Evolutionary conservation across 92 coral and sea anemone species (phyloP), one percentile per base, ranked within the genome.

Genomic region (Epizoanthus fatuus): DNA sequence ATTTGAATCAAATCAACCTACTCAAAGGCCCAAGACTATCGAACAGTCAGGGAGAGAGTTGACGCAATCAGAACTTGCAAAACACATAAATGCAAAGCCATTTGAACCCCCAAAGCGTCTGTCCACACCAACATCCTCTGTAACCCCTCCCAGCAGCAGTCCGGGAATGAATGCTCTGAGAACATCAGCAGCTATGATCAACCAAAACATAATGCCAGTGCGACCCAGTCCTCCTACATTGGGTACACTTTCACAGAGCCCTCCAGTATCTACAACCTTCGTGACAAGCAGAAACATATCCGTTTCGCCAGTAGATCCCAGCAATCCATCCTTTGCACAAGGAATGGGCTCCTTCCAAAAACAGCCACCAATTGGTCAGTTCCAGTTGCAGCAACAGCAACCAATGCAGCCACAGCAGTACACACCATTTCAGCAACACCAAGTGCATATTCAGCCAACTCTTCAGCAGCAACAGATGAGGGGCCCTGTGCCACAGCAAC

Each of bases 61-160:
- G 72, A 72, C 85, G 25, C 98, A 91, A 74, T 97, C 99, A 35
- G 99, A 95, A 58, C 84, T 97, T 83, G 95, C 89, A 60, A 97
- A 97, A 81, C 99, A 97, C 75, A 91, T 97, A 17, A 90, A 97
- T 88, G 99, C 99, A 15, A 97, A 97, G 79, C 99, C 99, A 40
- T 97, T 97, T 86, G 98, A 97, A 81, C 99, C 99, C 58, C 99
- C 99, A 67, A 91, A 92, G 86, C 92, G 97, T 17, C 81, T 87
- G 42, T 90, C 95, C 52, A 86, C 97, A 14, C 93, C 98, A 56
- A 94, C 91, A 15, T 85, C 96, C 44, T 54, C 86, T 11, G 65
- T 93, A 52, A 76, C 90, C 13, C 84, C 89, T 52, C 91, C 86
- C 60, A 68, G 91, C 62, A 88, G 81, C 20, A 91, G 68, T 47